Percentiles rank a stretch among this genome's conserved stretches.
These are phyloP conservation scores for Scaptomyza parva DNA, from an alignment of 2,888 invertebrate species.

Conservation along the genomic window DNA sequence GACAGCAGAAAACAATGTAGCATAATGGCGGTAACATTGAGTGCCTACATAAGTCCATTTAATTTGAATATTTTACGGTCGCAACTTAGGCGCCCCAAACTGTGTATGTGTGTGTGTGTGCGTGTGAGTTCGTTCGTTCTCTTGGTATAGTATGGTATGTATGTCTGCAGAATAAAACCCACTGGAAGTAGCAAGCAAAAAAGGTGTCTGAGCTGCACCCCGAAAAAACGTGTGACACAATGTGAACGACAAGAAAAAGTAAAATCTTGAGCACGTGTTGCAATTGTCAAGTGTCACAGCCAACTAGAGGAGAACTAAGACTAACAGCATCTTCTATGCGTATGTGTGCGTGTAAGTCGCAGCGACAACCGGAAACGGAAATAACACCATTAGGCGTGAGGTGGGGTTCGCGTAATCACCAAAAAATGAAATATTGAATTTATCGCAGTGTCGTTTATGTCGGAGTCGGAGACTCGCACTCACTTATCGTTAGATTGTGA, in stretches of 20 bases:
- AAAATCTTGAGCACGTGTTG: conserved; percentile 70
- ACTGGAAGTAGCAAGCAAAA: conserved; percentile 31
- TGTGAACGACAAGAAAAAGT: conserved; percentile 24
- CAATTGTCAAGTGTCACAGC: conserved; percentile 67
- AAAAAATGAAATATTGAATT: conserved; percentile 68
- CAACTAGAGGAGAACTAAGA: conserved; percentile 30
- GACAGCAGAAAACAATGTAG: conserved; percentile 68
- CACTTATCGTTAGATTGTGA: conserved; percentile 12
- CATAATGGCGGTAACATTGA: conserved; percentile 77
- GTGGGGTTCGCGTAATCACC: conserved; percentile 30
- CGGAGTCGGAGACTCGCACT: background rate
- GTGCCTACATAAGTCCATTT: conserved; percentile 82
- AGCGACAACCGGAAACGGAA: conserved; percentile 63
- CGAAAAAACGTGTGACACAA: conserved; percentile 30
- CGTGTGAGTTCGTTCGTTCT: too few relatives aligned
- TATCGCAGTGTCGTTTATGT: conserved; percentile 66
- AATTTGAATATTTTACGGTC: conserved; percentile 81
- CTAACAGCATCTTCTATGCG: conserved; percentile 20
- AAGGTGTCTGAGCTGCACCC: conserved; percentile 41
- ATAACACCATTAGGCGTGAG: conserved; percentile 48
- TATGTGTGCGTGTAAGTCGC: conserved; percentile 5
- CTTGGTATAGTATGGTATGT: conserved; percentile 18
- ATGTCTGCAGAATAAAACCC: conserved; percentile 45
- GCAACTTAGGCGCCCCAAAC: conserved; percentile 40
- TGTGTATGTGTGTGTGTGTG: conserved; percentile 15